These are phyloP conservation scores for Psix sp. DNA, from an alignment of 1,140 invertebrate genomes.

Conservation along the genomic window DNA sequence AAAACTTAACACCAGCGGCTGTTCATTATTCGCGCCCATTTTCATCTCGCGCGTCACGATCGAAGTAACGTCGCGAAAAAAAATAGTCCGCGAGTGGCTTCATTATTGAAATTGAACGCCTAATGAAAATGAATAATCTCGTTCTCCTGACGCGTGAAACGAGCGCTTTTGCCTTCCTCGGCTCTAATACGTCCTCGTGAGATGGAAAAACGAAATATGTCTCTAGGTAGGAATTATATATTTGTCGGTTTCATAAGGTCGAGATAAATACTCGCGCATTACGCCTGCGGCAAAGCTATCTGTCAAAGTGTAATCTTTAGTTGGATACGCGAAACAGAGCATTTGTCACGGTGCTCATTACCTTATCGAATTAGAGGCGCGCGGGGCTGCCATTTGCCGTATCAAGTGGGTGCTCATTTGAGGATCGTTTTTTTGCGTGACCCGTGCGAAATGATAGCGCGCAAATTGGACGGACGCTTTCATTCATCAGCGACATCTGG, in stretches of 20 bases:
- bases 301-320: conserved; percentile 24
- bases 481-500: conserved; percentile 17
- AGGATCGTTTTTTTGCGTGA: conserved; percentile 4
- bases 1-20: conserved; percentile 4
- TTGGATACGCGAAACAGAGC: background rate
- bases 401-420: background rate
- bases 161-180: background rate
- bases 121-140: conserved; percentile 22
- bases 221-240: conserved; percentile 7
- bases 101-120: conserved; percentile 20
- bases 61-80: conserved; percentile 5
- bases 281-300: conserved; percentile 10
- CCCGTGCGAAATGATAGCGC: background rate
- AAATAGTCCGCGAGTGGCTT: background rate
- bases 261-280: conserved; percentile 13
- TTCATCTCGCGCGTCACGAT: conserved; percentile 4
- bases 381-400: background rate
- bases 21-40: conserved; percentile 9
- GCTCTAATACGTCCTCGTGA: too few species aligned
- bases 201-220: background rate
- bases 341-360: conserved; percentile 10
- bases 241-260: background rate
- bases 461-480: conserved; percentile 17
- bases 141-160: background rate
- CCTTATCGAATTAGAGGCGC: conserved; percentile 1